phyloP scores from a whole-genome alignment of 2,888 invertebrate genomes.

The Arge pagana region DNA sequence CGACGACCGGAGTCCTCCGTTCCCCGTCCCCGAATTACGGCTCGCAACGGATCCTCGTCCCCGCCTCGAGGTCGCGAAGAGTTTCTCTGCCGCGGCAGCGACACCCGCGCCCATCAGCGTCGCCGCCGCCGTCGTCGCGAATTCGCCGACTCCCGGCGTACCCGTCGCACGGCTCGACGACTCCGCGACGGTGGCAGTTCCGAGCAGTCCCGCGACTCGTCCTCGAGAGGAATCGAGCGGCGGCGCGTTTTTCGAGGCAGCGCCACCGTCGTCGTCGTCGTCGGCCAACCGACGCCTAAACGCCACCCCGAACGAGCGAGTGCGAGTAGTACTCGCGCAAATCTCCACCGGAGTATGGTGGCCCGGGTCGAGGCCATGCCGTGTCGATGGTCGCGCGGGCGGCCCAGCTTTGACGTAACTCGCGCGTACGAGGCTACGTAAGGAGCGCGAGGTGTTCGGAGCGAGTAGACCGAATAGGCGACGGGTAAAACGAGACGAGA shows the following conservation, averaged over 20 bases:
- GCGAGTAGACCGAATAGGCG: no score
- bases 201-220: constrained; percentile 60
- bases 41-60: no score
- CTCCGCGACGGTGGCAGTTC: constrained; percentile 39
- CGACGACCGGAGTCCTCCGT: no score
- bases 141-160: constrained; percentile 37
- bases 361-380: constrained; percentile 61
- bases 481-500: no score
- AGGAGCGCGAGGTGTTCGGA: no score
- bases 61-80: constrained; percentile 4
- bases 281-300: constrained; percentile 62
- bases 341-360: constrained; percentile 53
- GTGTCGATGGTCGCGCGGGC: constrained; percentile 43
- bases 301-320: constrained; percentile 55
- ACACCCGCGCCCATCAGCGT: no score
- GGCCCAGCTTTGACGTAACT: constrained; percentile 46
- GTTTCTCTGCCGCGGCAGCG: no score
- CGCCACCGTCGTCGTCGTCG: constrained; percentile 65
- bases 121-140: constrained; percentile 5
- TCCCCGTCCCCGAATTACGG: constrained; percentile 13
- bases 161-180: constrained; percentile 40
- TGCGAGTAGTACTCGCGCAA: constrained; percentile 24
- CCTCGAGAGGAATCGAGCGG: constrained; percentile 59
- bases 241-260: constrained; percentile 62
- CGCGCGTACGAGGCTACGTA: no score